Evolutionary conservation across 2,797 vertebrate genomes (phyloP), one percentile per base, ranked within the genome.

Genomic region (Molossus alvarezi): DNA sequence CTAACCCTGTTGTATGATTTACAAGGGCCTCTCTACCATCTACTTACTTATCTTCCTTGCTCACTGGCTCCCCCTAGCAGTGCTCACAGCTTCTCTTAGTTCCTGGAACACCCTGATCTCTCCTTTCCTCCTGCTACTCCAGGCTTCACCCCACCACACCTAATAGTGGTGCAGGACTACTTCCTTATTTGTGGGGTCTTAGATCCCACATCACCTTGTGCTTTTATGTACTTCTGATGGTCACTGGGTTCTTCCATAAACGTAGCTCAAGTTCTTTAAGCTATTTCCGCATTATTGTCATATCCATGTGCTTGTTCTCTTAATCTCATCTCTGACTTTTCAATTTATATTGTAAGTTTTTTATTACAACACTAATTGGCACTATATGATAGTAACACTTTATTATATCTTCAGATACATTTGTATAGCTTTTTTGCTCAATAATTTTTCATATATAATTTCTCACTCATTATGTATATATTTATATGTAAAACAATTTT

Each of bases 141-240:
- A 73, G 27, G 13, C 60, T 62, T 48, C 62, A 48, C 1, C 12
- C 27, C 9, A 69, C 1, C 23, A 9, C 4, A 57, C 15, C 71
- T 9, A 62, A 0, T 3, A 37, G 27, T 2, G 2, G 2, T 57
- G n/a, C 45, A 55, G 29, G 5, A 2, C n/a, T 41, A 33, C 0
- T 8, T 33, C 8, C 37, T 87, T 4, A 17, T 14, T 9, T 58
- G 45, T 87, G 57, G 18, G 9, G 41, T 65, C 20, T 33, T 6
- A 55, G 17, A n/a, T 0, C 9, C 17, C 23, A 11, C 13, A 11
- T 55, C 7, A 53, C 2, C 20, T 21, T 1, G 0, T 8, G 25
- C 1, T 57, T 12, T n/a, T 14, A 8, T 0, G 1, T 29, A 15
- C 7, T 90, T 9, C 41, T 2, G 18, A 9, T 60, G 11, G 25